Conservation (phyloP, 64 coral and sea anemone genomes). For the Dendrophyllia cribrosa region DNA sequence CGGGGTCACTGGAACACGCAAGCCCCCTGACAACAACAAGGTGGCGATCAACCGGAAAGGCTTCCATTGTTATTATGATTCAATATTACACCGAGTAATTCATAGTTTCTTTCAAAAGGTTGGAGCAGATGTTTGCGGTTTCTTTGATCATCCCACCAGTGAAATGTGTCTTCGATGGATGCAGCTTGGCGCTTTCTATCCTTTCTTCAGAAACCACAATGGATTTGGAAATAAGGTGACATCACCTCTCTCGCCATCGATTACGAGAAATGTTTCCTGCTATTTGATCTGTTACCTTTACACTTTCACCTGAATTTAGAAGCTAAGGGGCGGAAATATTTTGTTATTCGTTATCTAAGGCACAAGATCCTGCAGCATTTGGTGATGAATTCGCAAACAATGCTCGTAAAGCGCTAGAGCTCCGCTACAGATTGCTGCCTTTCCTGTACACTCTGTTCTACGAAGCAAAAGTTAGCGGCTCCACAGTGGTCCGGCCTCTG, state of each 20-base stretch:
- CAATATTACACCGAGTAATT: neutral
- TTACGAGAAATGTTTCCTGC: too few species aligned
- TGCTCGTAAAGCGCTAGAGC: conserved; percentile 67
- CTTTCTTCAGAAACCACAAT: conserved; percentile 97
- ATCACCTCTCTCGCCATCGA: too few species aligned
- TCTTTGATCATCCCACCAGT: conserved; percentile 66
- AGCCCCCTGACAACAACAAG: too few species aligned
- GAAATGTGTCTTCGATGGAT: conserved; percentile 88
- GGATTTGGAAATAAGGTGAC: conserved; percentile 84
- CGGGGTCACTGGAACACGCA: too few species aligned
- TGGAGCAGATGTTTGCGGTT: conserved; percentile 96
- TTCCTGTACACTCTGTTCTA: conserved; percentile 96
- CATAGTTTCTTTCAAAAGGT: conserved; percentile 32
- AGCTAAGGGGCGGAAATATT: neutral
- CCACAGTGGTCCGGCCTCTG: conserved; percentile 84
- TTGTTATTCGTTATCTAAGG: conserved; percentile 8
- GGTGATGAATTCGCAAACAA: conserved; percentile 53
- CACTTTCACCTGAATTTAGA: neutral
- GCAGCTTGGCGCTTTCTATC: conserved; percentile 97
- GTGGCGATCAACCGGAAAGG: too few species aligned
- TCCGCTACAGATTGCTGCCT: conserved; percentile 89
- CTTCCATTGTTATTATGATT: too few species aligned
- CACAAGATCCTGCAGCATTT: conserved; percentile 92
- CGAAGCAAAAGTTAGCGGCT: conserved; percentile 55
- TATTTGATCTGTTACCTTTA: neutral